These are phyloP conservation scores for Andricus grossulariae DNA, from an alignment of 1,140 invertebrate genomes.

Conservation along the genomic window DNA sequence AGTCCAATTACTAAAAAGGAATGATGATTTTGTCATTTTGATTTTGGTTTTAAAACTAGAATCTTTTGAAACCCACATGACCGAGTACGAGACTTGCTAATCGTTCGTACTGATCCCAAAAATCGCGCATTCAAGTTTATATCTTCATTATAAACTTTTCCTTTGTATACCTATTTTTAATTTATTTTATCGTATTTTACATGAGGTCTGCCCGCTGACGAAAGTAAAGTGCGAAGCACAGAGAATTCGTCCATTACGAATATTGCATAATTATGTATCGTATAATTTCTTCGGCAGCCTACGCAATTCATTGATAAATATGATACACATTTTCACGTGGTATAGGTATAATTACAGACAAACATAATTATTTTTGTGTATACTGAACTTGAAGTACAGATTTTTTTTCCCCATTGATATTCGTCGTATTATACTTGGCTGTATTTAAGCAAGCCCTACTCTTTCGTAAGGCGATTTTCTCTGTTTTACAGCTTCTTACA, in stretches of 20 bases:
- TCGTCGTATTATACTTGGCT: conserved; percentile 46
- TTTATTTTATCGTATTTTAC: too few relatives aligned
- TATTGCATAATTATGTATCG: background rate
- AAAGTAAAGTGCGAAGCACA: too few relatives aligned
- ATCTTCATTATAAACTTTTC: too few relatives aligned
- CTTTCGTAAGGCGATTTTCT: conserved; percentile 56
- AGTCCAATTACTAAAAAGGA: background rate
- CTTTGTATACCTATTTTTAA: too few relatives aligned
- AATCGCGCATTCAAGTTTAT: conserved; percentile 32
- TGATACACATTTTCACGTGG: background rate
- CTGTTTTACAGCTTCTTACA: conserved; percentile 55
- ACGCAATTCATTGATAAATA: conserved; percentile 17
- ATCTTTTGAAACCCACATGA: too few relatives aligned
- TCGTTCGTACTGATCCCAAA: too few relatives aligned
- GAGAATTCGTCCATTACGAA: background rate
- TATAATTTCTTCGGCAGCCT: conserved; percentile 6
- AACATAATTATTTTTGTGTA: conserved; percentile 32
- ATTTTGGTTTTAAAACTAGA: too few relatives aligned
- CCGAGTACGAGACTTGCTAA: too few relatives aligned
- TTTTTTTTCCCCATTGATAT: conserved; percentile 4
- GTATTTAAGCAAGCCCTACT: conserved; percentile 45
- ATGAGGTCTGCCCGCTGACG: too few relatives aligned
- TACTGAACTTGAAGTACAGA: conserved; percentile 27
- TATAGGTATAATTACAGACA: conserved; percentile 20
- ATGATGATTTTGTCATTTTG: too few relatives aligned